Evolutionary conservation across 2,797 vertebrate species (phyloP).

Genomic region (Falco peregrinus): DNA sequence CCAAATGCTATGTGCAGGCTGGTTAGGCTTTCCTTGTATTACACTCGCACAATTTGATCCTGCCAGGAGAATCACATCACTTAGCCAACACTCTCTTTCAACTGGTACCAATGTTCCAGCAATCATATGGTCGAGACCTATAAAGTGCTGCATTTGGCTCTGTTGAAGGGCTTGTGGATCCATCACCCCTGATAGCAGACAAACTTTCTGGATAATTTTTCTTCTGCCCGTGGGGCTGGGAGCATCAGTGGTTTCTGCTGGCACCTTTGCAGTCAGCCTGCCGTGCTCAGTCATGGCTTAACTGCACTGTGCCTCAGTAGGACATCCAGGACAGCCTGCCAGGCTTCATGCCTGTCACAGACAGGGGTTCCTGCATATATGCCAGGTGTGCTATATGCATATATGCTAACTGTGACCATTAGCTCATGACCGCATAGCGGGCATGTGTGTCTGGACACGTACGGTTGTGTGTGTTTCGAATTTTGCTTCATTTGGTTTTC

Average conservation of each 20-base stretch:
- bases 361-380: rapidly evolving
- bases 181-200: rapidly evolving
- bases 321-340: not conserved
- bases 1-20: not conserved
- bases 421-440: rapidly evolving
- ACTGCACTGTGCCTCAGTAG: rapidly evolving
- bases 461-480: not conserved
- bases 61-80: not conserved
- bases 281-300: rapidly evolving
- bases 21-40: not conserved
- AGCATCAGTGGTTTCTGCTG: not conserved
- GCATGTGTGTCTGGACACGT: not conserved
- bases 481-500: not conserved
- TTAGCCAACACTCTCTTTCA: not conserved
- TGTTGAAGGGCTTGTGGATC: not conserved
- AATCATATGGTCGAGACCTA: rapidly evolving
- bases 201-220: not conserved
- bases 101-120: not conserved
- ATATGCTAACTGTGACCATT: not conserved
- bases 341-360: rapidly evolving
- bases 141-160: not conserved
- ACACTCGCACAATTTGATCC: not conserved
- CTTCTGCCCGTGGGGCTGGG: rapidly evolving
- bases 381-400: not conserved
- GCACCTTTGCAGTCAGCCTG: not conserved